Evolutionary conservation across 2,888 invertebrate species (phyloP).

Genomic region (Leptopilina drosophilae): DNA sequence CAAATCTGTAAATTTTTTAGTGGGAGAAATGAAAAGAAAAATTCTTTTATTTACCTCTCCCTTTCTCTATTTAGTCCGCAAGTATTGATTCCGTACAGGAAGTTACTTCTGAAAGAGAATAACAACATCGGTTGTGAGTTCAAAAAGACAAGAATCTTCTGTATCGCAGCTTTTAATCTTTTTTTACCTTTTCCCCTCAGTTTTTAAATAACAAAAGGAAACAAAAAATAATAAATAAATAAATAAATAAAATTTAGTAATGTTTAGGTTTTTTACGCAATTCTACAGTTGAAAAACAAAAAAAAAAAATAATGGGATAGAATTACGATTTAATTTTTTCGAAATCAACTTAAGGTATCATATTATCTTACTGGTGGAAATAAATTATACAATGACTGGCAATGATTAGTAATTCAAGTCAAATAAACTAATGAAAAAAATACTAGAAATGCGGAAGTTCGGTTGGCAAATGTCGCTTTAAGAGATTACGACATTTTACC

Average conservation of each 20-base stretch:
- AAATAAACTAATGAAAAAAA: neutral
- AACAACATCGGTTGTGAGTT: constrained; percentile 5
- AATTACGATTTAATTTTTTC: too few relatives aligned
- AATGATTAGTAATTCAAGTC: constrained; percentile 2
- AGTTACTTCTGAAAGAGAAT: constrained; percentile 12
- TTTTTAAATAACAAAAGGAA: neutral
- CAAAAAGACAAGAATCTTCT: neutral
- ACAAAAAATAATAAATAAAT: too few relatives aligned
- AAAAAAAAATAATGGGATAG: too few relatives aligned
- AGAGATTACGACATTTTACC: neutral
- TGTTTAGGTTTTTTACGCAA: too few relatives aligned
- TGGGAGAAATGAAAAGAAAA: neutral
- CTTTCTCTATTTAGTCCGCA: neutral
- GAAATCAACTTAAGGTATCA: too few relatives aligned
- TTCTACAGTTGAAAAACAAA: too few relatives aligned
- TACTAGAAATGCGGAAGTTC: constrained; percentile 18
- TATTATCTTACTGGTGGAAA: neutral
- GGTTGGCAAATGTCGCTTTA: neutral
- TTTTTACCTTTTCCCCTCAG: too few relatives aligned
- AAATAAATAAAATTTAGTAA: too few relatives aligned
- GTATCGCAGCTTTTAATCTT: too few relatives aligned
- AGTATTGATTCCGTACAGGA: constrained; percentile 28
- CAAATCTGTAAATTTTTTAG: neutral
- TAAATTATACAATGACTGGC: constrained; percentile 2
- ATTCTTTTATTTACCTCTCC: neutral